These are phyloP conservation scores for Amphipyra berbera DNA, from an alignment of 2,888 invertebrate genomes.

Conservation along the genomic window DNA sequence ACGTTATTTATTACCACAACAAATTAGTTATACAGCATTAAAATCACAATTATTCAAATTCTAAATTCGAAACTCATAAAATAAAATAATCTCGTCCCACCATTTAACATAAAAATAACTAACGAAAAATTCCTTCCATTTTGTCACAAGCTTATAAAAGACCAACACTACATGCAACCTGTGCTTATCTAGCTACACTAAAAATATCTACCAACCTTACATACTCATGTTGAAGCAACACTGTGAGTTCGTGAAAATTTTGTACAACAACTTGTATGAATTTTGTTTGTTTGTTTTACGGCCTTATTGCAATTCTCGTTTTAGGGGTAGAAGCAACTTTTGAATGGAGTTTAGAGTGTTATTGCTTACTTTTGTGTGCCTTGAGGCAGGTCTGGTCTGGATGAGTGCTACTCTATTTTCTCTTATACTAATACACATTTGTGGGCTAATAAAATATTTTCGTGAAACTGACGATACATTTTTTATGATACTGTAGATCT, in stretches of 20 bases:
- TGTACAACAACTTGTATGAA: conserved; percentile 61
- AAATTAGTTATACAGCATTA: too few species aligned
- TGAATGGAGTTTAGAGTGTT: conserved; percentile 60
- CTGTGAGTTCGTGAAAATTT: conserved; percentile 58
- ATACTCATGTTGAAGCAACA: conserved; percentile 45
- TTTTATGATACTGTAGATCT: too few species aligned
- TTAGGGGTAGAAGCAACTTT: conserved; percentile 48
- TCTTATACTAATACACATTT: not conserved
- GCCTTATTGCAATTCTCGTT: conserved; percentile 59
- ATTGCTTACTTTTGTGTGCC: conserved; percentile 62
- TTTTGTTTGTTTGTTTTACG: conserved; percentile 59
- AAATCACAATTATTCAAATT: too few species aligned
- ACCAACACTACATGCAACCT: conserved; percentile 48
- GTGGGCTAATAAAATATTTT: too few species aligned
- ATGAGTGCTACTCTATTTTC: conserved; percentile 35
- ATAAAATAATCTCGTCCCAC: too few species aligned
- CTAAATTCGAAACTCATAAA: too few species aligned
- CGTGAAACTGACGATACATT: too few species aligned
- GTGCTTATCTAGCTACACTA: conserved; percentile 48
- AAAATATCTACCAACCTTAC: conserved; percentile 45
- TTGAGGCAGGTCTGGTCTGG: conserved; percentile 38
- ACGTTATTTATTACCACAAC: too few species aligned
- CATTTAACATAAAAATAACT: not conserved
- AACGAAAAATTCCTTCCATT: conserved; percentile 20
- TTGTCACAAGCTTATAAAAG: conserved; percentile 35